These are phyloP conservation scores for Rhagologus leucostigma DNA, from an alignment of 2,113 vertebrate species.

Conservation along the genomic window DNA sequence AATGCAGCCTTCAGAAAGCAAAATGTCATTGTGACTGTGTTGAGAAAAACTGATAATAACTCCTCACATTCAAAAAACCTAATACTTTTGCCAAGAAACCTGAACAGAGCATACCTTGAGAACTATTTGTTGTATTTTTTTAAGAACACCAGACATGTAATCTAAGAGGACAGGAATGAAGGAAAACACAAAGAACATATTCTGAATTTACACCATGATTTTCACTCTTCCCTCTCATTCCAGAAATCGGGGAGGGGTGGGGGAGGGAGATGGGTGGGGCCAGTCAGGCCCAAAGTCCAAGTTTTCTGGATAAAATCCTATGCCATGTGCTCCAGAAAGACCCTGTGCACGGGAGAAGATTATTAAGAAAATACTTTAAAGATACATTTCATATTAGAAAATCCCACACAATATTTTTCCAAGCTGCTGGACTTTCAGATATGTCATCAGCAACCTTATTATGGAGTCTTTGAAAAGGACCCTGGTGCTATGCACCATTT, in stretches of 20 bases:
- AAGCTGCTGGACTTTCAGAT: background rate
- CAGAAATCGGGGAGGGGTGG: background rate
- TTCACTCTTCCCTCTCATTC: background rate
- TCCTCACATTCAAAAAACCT: background rate
- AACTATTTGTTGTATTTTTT: background rate
- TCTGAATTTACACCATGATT: background rate
- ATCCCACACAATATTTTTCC: background rate
- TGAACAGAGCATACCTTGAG: background rate
- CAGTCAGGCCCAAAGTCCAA: background rate
- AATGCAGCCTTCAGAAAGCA: background rate
- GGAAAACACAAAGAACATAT: background rate
- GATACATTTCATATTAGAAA: background rate
- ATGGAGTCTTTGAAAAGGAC: background rate
- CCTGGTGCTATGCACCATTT: background rate
- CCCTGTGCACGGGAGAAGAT: background rate
- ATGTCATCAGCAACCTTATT: background rate
- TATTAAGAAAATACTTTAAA: background rate
- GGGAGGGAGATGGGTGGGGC: too few relatives aligned
- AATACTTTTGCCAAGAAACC: background rate
- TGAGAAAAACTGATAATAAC: background rate
- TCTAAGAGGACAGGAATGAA: background rate
- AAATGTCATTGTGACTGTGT: background rate
- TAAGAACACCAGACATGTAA: background rate
- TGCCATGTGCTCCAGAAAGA: too few relatives aligned
- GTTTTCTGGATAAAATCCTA: background rate